These are phyloP conservation scores for Elysia chlorotica DNA, from an alignment of 1,140 invertebrate genomes.

Conservation along the genomic window DNA sequence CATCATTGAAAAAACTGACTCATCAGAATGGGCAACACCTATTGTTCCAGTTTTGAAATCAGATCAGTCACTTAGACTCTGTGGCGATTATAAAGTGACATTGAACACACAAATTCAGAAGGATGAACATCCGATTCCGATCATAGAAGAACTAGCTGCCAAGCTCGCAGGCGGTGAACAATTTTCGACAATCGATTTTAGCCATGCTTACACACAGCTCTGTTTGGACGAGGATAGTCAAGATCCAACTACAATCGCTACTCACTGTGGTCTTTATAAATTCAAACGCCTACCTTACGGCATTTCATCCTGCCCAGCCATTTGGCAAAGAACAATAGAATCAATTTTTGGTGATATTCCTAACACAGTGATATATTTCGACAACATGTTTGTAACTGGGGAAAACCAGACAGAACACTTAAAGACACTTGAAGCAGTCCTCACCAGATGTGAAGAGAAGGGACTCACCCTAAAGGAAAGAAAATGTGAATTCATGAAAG, in stretches of 20 bases:
- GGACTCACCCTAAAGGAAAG: not conserved
- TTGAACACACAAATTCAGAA: not conserved
- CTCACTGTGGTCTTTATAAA: conserved; percentile 60
- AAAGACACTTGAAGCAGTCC: not conserved
- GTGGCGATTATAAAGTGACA: conserved; percentile 19
- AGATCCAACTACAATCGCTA: conserved; percentile 40
- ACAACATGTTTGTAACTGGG: not conserved
- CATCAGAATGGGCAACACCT: conserved; percentile 1
- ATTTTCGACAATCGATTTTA: conserved; percentile 45
- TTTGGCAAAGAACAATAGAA: conserved; percentile 6
- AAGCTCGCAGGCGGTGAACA: conserved; percentile 25
- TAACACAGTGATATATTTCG: not conserved
- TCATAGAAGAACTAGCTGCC: conserved; percentile 31
- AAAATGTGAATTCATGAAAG: not conserved
- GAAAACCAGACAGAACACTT: not conserved
- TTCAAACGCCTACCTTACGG: conserved; percentile 24
- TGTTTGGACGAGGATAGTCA: conserved; percentile 35
- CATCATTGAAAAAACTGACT: not conserved
- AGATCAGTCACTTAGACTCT: not conserved
- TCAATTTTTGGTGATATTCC: not conserved
- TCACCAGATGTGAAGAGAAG: not conserved
- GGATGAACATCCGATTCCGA: conserved; percentile 40
- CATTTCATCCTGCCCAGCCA: conserved; percentile 15
- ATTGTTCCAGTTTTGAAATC: conserved; percentile 6
- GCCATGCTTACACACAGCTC: conserved; percentile 44